Conservation (phyloP, 2,888 invertebrate genomes). For the Gortyna flavago region DNA sequence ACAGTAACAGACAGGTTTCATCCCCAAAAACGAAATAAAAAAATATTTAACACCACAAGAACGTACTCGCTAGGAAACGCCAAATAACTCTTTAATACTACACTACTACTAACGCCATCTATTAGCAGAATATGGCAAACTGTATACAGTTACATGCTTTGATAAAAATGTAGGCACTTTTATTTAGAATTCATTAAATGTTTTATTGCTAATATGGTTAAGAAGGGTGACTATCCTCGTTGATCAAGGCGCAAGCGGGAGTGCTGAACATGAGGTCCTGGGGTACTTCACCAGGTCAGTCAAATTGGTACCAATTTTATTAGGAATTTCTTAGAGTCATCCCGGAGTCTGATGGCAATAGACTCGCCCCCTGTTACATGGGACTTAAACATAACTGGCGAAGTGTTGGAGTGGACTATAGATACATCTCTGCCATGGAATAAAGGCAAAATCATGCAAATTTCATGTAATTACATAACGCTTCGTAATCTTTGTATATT, state of each 20-base stretch:
- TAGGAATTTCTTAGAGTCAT: too few relatives aligned
- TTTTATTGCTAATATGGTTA: neutral
- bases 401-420: neutral
- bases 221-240: too few relatives aligned
- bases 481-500: constrained; percentile 8
- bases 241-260: fast-evolving
- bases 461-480: constrained; percentile 16
- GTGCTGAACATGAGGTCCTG: neutral
- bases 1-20: neutral
- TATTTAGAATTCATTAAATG: neutral
- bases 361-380: neutral
- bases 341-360: neutral
- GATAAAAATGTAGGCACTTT: neutral
- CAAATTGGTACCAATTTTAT: neutral
- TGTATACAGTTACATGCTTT: constrained; percentile 3
- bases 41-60: neutral
- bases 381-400: neutral
- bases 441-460: neutral
- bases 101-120: constrained; percentile 53
- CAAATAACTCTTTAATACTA: neutral
- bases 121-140: constrained; percentile 10
- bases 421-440: neutral
- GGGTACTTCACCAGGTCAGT: fast-evolving
- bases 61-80: neutral
- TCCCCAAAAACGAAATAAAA: neutral